A percentile compares a stretch with the other conserved stretches of the same genome.
Evolutionary conservation across 2,113 vertebrate species (phyloP).

Genomic region (Oncorhynchus clarkii): DNA sequence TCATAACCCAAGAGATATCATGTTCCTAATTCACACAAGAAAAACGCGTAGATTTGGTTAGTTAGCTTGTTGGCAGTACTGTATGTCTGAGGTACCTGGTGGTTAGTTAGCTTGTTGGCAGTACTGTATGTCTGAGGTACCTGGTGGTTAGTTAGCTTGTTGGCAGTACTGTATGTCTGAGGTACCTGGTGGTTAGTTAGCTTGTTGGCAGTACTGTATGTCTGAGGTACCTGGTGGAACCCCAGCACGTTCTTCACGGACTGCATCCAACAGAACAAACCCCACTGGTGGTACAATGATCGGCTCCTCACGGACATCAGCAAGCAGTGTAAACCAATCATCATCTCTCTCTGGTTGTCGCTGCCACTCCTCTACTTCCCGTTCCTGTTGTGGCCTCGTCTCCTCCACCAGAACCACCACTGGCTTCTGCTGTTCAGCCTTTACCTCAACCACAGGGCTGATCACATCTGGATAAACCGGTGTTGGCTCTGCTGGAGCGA

Average conservation of each 20-base stretch:
- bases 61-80: neutral
- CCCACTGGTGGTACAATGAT: constrained; percentile 47
- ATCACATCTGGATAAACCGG: constrained; percentile 21
- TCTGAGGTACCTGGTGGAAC: constrained; percentile 33
- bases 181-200: no score
- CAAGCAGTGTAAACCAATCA: constrained; percentile 54
- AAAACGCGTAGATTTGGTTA: neutral
- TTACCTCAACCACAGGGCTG: constrained; percentile 22
- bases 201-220: no score
- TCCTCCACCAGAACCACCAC: constrained; percentile 18
- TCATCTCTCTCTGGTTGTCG: constrained; percentile 42
- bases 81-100: no score
- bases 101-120: no score
- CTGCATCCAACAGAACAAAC: constrained; percentile 42
- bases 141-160: no score
- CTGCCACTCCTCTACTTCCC: constrained; percentile 3
- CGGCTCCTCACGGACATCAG: constrained; percentile 16
- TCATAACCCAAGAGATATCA: neutral
- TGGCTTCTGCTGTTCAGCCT: constrained; percentile 13
- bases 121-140: no score
- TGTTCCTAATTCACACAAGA: neutral
- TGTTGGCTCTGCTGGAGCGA: constrained; percentile 3
- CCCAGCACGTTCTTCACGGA: constrained; percentile 29
- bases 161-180: no score
- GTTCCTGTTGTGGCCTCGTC: constrained; percentile 15